Evolutionary conservation across 1,140 invertebrate genomes (phyloP).

Genomic region (Drosophila kikkawai): DNA sequence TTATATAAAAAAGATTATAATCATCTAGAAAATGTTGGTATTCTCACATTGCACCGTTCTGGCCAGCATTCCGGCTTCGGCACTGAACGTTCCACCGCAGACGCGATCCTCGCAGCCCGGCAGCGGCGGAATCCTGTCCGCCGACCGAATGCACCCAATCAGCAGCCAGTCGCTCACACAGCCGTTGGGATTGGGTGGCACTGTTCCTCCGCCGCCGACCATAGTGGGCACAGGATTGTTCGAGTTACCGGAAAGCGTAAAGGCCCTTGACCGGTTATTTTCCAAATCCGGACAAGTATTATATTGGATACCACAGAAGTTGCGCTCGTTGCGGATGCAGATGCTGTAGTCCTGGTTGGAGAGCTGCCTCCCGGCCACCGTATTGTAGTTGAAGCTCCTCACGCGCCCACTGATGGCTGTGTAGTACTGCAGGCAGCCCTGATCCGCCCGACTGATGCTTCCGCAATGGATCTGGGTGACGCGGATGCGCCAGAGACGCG

Average conservation of each 20-base stretch:
- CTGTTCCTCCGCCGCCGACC: slow-evolving; percentile 87
- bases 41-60: slow-evolving; percentile 86
- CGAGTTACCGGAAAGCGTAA: slow-evolving; percentile 91
- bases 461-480: slow-evolving; percentile 92
- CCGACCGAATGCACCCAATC: slow-evolving; percentile 89
- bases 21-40: background rate
- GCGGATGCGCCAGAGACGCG: slow-evolving; percentile 92
- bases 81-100: slow-evolving; percentile 86
- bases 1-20: background rate
- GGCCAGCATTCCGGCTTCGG: slow-evolving; percentile 82
- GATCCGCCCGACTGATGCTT: slow-evolving; percentile 90
- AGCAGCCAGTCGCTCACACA: slow-evolving; percentile 92
- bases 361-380: slow-evolving; percentile 90
- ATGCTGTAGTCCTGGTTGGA: slow-evolving; percentile 96
- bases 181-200: slow-evolving; percentile 84
- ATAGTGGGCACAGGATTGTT: slow-evolving; percentile 88
- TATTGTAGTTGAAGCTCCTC: slow-evolving; percentile 93
- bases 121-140: slow-evolving; percentile 76
- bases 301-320: slow-evolving; percentile 95
- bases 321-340: slow-evolving; percentile 93
- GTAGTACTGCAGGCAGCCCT: slow-evolving; percentile 92
- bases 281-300: slow-evolving; percentile 89
- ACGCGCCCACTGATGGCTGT: slow-evolving; percentile 92
- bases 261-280: slow-evolving; percentile 88
- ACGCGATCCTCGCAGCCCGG: slow-evolving; percentile 86